These are phyloP conservation scores for Caenorhabditis tropicalis DNA, from an alignment of 1,140 invertebrate species.

Conservation along the genomic window DNA sequence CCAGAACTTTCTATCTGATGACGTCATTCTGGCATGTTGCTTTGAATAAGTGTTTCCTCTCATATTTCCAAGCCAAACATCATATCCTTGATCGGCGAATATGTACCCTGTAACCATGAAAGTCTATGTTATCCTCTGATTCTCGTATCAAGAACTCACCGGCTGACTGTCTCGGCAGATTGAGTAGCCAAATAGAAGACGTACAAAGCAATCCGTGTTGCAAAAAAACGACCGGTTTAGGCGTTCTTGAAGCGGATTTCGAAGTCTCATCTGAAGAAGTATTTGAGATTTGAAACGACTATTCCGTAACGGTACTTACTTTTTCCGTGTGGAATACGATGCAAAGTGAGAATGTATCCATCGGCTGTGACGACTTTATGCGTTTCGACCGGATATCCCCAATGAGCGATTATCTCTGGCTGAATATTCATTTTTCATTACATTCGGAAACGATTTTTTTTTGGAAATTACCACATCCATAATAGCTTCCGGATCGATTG, in stretches of 20 bases:
- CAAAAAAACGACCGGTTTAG: constrained; percentile 72
- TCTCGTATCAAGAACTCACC: constrained; percentile 73
- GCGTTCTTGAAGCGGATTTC: constrained; percentile 37
- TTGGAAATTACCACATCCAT: constrained; percentile 56
- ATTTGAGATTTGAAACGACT: neutral
- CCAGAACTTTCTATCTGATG: constrained; percentile 71
- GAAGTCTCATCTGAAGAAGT: constrained; percentile 13
- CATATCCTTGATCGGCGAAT: constrained; percentile 79
- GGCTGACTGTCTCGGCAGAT: constrained; percentile 77
- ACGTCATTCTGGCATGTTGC: constrained; percentile 72
- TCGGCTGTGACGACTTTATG: constrained; percentile 79
- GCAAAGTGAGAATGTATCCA: constrained; percentile 80
- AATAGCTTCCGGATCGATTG: constrained; percentile 60
- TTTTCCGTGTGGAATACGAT: constrained; percentile 77
- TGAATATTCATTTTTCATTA: constrained; percentile 58
- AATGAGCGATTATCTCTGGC: constrained; percentile 59
- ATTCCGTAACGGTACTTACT: constrained; percentile 59
- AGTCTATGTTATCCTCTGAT: neutral
- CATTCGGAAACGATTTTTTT: neutral
- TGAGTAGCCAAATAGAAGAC: constrained; percentile 81
- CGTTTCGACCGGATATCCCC: constrained; percentile 78
- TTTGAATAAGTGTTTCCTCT: constrained; percentile 78
- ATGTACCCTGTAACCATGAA: constrained; percentile 75
- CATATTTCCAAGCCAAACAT: constrained; percentile 81
- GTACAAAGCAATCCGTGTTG: constrained; percentile 83